Conservation (phyloP, 64 coral and sea anemone species). For the Anthopleura sola region DNA sequence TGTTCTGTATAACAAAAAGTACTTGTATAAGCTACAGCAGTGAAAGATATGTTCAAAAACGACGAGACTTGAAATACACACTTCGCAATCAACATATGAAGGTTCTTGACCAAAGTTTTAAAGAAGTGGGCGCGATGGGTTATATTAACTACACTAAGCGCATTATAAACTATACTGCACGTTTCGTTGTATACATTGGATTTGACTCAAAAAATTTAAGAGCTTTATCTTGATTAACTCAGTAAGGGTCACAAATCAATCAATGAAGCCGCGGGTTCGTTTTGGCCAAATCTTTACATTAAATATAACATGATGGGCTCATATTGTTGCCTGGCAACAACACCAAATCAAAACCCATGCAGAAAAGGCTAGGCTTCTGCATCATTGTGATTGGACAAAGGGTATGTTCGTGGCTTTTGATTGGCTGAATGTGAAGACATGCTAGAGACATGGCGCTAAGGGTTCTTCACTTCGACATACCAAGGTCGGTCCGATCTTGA, state of each 20-base stretch:
- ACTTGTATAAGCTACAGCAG: not conserved
- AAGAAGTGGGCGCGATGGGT: no score
- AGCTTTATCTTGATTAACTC: not conserved
- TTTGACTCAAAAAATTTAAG: not conserved
- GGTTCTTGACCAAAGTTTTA: not conserved
- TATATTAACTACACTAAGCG: not conserved
- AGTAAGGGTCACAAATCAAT: not conserved
- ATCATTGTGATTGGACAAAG: no score
- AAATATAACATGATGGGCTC: no score
- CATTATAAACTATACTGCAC: not conserved
- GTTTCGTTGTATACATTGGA: not conserved
- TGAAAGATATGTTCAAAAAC: not conserved
- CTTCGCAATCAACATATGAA: not conserved
- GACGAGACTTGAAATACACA: not conserved
- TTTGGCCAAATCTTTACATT: no score
- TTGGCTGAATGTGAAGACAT: no score
- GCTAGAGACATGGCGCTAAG: no score
- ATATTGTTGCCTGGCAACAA: no score
- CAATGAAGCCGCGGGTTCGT: not conserved
- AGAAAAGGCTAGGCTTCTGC: no score
- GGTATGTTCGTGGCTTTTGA: no score
- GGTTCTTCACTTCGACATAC: no score
- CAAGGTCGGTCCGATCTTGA: no score
- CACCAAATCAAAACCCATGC: no score
- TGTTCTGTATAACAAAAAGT: not conserved